Conservation (phyloP, 2,888 invertebrate genomes). For the Drosophila tanythrix region DNA sequence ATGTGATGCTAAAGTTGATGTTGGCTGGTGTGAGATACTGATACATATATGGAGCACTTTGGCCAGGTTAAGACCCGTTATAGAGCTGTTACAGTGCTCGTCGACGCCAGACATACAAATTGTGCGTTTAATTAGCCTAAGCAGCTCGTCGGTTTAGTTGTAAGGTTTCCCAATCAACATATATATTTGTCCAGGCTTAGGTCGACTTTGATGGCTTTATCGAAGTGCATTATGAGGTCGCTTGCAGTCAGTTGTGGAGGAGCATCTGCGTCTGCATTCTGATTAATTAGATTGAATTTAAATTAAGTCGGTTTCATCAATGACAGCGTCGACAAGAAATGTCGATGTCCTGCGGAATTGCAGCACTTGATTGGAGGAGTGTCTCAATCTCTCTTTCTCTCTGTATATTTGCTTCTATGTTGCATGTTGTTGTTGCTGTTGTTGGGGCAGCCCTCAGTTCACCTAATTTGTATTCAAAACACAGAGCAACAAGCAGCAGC, state of each 20-base stretch:
- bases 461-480: slow-evolving; percentile 76
- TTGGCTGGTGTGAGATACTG: slow-evolving; percentile 43
- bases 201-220: slow-evolving; percentile 34
- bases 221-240: slow-evolving; percentile 30
- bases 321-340: slow-evolving; percentile 58
- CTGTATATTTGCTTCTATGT: slow-evolving; percentile 15
- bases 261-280: slow-evolving; percentile 36
- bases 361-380: slow-evolving; percentile 70
- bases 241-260: background rate
- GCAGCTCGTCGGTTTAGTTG: slow-evolving; percentile 28
- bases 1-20: slow-evolving; percentile 4
- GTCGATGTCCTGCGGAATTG: slow-evolving; percentile 33
- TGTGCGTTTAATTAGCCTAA: slow-evolving; percentile 69
- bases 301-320: slow-evolving; percentile 72
- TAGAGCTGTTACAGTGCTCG: slow-evolving; percentile 21
- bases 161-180: slow-evolving; percentile 32
- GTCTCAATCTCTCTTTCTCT: slow-evolving; percentile 23
- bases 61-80: slow-evolving; percentile 24
- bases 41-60: slow-evolving; percentile 28
- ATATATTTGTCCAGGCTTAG: slow-evolving; percentile 25
- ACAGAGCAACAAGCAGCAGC: slow-evolving; percentile 43
- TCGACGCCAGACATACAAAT: slow-evolving; percentile 45
- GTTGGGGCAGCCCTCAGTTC: slow-evolving; percentile 61
- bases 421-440: slow-evolving; percentile 37
- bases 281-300: slow-evolving; percentile 82